Evolutionary conservation across 2,888 invertebrate genomes (phyloP).

Genomic region (Cartodere bifasciata): DNA sequence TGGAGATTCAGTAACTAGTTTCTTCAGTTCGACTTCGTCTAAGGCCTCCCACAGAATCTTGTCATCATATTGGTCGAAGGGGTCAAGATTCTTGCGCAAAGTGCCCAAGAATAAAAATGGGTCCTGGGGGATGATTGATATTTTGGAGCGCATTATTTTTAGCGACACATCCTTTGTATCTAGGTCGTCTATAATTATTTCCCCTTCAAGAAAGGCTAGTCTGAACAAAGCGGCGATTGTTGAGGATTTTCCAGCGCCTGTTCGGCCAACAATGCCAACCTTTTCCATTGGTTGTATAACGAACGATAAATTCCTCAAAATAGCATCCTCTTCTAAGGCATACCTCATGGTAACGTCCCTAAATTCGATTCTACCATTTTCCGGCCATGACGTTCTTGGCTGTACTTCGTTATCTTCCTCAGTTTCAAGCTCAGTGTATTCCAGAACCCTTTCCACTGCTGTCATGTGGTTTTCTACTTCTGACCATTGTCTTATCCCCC

Average conservation of each 20-base stretch:
- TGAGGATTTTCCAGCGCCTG: slow-evolving; percentile 68
- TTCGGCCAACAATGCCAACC: slow-evolving; percentile 75
- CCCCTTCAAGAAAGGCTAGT: slow-evolving; percentile 42
- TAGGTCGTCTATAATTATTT: slow-evolving; percentile 48
- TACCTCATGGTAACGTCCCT: too few species aligned
- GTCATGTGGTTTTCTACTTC: too few species aligned
- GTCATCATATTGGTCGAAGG: slow-evolving; percentile 70
- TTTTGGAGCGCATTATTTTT: slow-evolving; percentile 36
- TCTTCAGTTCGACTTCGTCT: slow-evolving; percentile 73
- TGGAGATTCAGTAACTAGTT: too few species aligned
- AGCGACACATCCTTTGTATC: slow-evolving; percentile 41
- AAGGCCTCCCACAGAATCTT: slow-evolving; percentile 70
- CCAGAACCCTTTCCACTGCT: too few species aligned
- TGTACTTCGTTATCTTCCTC: too few species aligned
- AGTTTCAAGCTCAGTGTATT: too few species aligned
- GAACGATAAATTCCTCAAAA: too few species aligned
- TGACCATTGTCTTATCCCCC: too few species aligned
- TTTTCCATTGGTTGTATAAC: too few species aligned
- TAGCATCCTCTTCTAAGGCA: too few species aligned
- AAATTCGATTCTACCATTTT: too few species aligned
- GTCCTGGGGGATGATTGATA: slow-evolving; percentile 46
- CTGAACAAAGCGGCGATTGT: slow-evolving; percentile 58
- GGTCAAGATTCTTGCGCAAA: slow-evolving; percentile 79
- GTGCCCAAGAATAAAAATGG: slow-evolving; percentile 71
- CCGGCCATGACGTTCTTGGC: too few species aligned